Evolutionary conservation across 1,140 invertebrate genomes (phyloP).

Genomic region (Euschistus heros): DNA sequence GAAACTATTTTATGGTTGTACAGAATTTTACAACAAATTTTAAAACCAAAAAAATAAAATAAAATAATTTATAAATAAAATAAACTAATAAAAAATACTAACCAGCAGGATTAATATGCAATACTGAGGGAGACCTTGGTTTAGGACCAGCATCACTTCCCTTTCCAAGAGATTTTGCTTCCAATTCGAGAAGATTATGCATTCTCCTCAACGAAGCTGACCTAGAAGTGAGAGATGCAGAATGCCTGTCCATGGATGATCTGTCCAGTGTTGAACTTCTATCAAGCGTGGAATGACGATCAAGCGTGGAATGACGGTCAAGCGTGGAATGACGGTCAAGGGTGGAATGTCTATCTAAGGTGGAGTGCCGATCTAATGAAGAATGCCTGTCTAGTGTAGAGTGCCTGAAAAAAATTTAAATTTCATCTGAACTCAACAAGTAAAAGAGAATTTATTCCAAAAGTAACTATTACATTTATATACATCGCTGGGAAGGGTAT

Average conservation of each 20-base stretch:
- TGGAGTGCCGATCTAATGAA: conserved; percentile 2
- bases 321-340: conserved; percentile 11
- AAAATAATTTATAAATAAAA: neutral
- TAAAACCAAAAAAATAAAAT: no score
- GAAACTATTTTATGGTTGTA: conserved; percentile 1
- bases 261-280: conserved; percentile 25
- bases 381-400: conserved; percentile 9
- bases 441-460: no score
- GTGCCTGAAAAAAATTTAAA: no score
- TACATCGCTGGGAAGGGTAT: no score
- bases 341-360: conserved; percentile 16
- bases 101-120: conserved; percentile 33
- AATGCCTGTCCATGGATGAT: conserved; percentile 17
- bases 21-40: conserved; percentile 3
- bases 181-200: conserved; percentile 32
- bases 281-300: neutral
- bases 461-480: no score
- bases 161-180: conserved; percentile 31
- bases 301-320: neutral
- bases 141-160: conserved; percentile 25
- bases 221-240: conserved; percentile 26
- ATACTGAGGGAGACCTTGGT: conserved; percentile 28
- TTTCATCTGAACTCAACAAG: no score
- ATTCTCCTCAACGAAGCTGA: conserved; percentile 31
- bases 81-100: conserved; percentile 10